Conservation (phyloP, 2,113 vertebrate genomes). For the Bolborhynchus lineola region DNA sequence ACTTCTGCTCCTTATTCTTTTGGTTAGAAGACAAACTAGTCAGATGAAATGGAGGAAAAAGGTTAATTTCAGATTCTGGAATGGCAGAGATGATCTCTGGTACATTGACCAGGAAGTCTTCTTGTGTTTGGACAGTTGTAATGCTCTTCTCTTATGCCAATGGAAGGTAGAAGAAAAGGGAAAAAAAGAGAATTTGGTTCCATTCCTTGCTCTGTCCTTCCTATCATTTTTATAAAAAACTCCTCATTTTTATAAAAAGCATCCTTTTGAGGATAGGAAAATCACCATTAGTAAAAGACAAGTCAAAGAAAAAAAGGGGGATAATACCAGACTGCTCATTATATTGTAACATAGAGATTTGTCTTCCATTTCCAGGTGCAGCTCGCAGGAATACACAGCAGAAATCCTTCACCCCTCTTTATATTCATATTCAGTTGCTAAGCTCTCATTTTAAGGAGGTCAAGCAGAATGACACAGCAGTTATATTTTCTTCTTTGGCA, state of each 20-base stretch:
- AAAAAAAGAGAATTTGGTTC: background rate
- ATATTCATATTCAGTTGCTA: background rate
- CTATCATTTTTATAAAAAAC: background rate
- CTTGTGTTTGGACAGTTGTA: background rate
- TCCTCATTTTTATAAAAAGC: background rate
- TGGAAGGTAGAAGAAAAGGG: background rate
- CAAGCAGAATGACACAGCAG: constrained; percentile 9
- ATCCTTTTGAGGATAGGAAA: background rate
- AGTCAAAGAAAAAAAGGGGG: background rate
- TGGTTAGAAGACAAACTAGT: background rate
- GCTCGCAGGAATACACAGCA: background rate
- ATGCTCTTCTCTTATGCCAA: background rate
- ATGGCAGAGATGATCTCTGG: background rate
- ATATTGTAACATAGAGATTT: background rate
- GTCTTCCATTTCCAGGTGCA: background rate
- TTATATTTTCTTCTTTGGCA: constrained; percentile 10
- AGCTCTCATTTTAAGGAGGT: background rate
- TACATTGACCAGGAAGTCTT: background rate
- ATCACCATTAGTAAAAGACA: background rate
- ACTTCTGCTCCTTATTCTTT: background rate
- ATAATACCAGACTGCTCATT: background rate
- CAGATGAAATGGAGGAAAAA: background rate
- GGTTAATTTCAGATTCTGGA: background rate
- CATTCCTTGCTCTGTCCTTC: background rate
- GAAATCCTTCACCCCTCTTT: background rate